Conservation (phyloP, 2,113 vertebrate species). For the Muntiacus muntjak region DNA sequence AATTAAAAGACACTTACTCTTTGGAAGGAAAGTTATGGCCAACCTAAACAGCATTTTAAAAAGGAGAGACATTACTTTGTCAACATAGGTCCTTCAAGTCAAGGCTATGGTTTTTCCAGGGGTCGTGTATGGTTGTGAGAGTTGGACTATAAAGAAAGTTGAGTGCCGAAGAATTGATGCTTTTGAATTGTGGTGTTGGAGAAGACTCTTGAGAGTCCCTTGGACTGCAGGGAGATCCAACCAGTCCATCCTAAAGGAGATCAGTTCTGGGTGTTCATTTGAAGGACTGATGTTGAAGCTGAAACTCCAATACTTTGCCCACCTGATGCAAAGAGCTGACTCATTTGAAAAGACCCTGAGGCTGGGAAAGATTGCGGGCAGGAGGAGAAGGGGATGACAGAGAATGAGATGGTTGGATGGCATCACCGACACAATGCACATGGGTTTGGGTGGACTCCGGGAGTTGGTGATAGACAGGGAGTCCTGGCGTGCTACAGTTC, state of each 20-base stretch:
- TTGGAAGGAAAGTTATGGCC: background rate
- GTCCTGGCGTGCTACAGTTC: background rate
- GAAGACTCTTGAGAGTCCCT: background rate
- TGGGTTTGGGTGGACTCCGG: background rate
- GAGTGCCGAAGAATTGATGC: fast-evolving
- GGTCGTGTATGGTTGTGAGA: background rate
- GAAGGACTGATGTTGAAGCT: background rate
- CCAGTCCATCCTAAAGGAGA: background rate
- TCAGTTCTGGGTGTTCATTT: background rate
- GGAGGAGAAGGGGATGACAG: background rate
- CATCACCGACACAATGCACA: background rate
- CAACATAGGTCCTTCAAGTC: background rate
- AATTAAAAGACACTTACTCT: background rate
- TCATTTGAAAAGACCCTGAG: background rate
- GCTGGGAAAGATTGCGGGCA: background rate
- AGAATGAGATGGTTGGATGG: background rate
- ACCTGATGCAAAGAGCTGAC: background rate
- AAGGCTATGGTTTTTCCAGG: background rate
- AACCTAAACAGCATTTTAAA: background rate
- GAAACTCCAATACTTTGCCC: background rate
- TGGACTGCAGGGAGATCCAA: background rate
- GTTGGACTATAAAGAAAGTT: background rate
- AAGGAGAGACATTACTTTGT: background rate
- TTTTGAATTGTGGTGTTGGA: background rate
- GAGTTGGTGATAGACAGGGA: background rate